Evolutionary conservation across 2,888 invertebrate species (phyloP).

Genomic region (Mythimna ferrago): DNA sequence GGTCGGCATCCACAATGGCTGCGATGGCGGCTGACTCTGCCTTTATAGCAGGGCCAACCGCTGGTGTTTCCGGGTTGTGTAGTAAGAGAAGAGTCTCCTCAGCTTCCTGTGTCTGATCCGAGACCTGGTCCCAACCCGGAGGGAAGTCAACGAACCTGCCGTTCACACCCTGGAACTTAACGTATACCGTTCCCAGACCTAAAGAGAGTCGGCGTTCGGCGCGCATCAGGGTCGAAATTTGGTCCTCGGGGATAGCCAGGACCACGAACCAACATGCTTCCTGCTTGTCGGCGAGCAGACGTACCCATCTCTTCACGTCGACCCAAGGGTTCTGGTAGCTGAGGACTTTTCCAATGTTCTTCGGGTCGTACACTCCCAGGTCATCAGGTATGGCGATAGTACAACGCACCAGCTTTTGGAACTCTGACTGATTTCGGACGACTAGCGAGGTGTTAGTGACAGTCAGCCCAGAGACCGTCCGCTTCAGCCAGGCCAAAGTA

Average conservation of each 20-base stretch:
- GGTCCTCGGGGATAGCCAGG: neutral
- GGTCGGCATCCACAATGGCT: too few species aligned
- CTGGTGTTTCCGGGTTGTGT: too few species aligned
- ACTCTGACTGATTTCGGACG: too few species aligned
- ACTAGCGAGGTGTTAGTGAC: too few species aligned
- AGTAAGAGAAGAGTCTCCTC: too few species aligned
- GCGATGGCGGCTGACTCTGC: too few species aligned
- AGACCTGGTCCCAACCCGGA: too few species aligned
- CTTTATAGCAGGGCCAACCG: too few species aligned
- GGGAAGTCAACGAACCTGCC: neutral
- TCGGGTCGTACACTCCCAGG: neutral
- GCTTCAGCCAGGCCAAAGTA: neutral
- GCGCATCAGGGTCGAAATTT: neutral
- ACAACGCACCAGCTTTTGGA: too few species aligned
- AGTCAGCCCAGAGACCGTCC: too few species aligned
- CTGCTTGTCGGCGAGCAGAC: too few species aligned
- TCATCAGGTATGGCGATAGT: neutral
- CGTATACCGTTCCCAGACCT: neutral
- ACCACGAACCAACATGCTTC: neutral
- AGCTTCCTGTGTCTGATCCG: too few species aligned
- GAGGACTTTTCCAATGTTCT: neutral
- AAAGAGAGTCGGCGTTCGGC: neutral
- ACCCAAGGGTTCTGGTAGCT: neutral
- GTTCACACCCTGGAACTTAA: neutral
- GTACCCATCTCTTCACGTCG: neutral